phyloP scores from a whole-genome alignment of 2,797 vertebrate genomes.

The Erethizon dorsatum region DNA sequence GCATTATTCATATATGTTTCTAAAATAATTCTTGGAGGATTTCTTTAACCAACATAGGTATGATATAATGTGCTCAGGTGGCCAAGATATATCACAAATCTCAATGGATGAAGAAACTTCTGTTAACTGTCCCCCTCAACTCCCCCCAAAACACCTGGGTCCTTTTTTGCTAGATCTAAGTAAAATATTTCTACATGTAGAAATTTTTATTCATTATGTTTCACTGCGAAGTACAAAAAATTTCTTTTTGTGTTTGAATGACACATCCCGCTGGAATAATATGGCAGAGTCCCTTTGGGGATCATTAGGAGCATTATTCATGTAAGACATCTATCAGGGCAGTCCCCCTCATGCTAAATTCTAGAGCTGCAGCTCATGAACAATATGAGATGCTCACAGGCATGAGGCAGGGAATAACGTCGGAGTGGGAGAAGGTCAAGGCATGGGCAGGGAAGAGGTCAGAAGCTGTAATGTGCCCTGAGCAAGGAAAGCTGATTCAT shows the following conservation, averaged over 20 bases:
- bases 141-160: neutral
- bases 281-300: slow-evolving; percentile 53
- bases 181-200: slow-evolving; percentile 8
- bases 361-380: slow-evolving; percentile 63
- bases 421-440: slow-evolving; percentile 82
- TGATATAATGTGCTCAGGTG: slow-evolving; percentile 38
- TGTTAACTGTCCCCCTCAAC: neutral
- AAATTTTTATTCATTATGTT: slow-evolving; percentile 53
- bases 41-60: slow-evolving; percentile 38
- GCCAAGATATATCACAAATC: neutral
- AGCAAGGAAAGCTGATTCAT: slow-evolving; percentile 78
- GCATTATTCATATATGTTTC: slow-evolving; percentile 73
- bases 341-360: slow-evolving; percentile 76
- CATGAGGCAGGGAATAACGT: slow-evolving; percentile 65
- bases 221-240: slow-evolving; percentile 21
- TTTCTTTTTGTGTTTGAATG: slow-evolving; percentile 70
- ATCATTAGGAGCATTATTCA: slow-evolving; percentile 78
- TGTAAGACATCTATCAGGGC: slow-evolving; percentile 60
- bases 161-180: slow-evolving; percentile 26
- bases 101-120: slow-evolving; percentile 39
- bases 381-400: slow-evolving; percentile 75
- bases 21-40: slow-evolving; percentile 52
- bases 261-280: slow-evolving; percentile 56
- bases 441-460: slow-evolving; percentile 76
- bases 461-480: slow-evolving; percentile 77